Base-by-base conservation (phyloP, 2,888 invertebrate genomes). In the Phyto melanocephala region DNA sequence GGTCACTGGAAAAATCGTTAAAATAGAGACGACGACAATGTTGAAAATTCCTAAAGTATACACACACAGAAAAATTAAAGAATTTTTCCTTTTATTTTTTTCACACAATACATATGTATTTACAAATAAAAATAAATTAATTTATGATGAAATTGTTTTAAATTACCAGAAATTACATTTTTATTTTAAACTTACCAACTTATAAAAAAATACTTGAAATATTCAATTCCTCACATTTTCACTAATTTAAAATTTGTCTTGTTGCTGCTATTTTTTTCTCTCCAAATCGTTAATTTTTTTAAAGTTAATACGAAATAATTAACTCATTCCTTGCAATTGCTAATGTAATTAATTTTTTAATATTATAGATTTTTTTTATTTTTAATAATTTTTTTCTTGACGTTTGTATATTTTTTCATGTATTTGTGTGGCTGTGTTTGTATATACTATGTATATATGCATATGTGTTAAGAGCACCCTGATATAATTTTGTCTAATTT, bases 1-100 rank as follows among this genome's bases (percentile, higher is more conserved):
- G 91, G 91, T 91, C 91, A 91, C 89, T 90, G 91, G 90, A 90
- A 90, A 90, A 90, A 90, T 90, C 89, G 90, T 90, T 89, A 89
- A 88, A 89, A 87, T 86, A 86, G 84, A 75, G 79, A 79, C 82
- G 42, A 70, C 52, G 60, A 62, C n/a, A 68, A 60, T 68, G 62
- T 83, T 79, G 77, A 86, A 84, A 83, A 84, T 82, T 76, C 84
- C 83, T 80, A 76, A 72, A 81, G 85, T 86, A 86, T 86, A 86
- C 85, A 87, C 86, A 87, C 86, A 87, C 84, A 86, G 82, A 79
- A 82, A 82, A 82, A 54, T 76, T 40, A 37, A 78, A 74, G 58
- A 56, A 42, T 15, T 65, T 67, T 56, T 68, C 67, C 70, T 80
- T 70, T 67, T 28, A 50, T 13, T 58, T 60, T 52, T 65, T 50